A percentile compares a stretch with the other conserved stretches of the same genome.
Conservation (phyloP, 1,140 invertebrate genomes). For the Zaprionus capensis region DNA sequence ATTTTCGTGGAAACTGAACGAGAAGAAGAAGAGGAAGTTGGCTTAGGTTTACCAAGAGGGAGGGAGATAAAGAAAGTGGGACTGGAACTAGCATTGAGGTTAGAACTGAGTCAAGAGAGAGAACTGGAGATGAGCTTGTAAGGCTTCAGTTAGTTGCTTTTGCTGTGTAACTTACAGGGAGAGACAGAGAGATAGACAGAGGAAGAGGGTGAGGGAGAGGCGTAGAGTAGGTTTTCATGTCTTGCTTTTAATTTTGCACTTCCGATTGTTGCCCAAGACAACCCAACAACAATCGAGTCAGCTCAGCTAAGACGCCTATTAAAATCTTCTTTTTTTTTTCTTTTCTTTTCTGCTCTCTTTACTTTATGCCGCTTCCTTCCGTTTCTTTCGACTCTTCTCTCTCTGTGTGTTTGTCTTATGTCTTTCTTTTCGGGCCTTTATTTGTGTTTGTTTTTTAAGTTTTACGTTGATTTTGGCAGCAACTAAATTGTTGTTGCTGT, state of each 20-base stretch:
- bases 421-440: slow-evolving; percentile 2
- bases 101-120: slow-evolving; percentile 10
- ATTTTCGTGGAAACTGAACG: slow-evolving; percentile 15
- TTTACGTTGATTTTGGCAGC: slow-evolving; percentile 38
- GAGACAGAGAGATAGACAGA: not conserved
- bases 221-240: slow-evolving; percentile 17
- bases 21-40: slow-evolving; percentile 23
- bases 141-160: slow-evolving; percentile 28
- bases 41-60: slow-evolving; percentile 30
- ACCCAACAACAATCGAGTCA: slow-evolving; percentile 4
- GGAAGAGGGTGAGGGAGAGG: not conserved
- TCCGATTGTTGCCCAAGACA: slow-evolving; percentile 51
- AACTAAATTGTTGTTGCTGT: slow-evolving; percentile 7
- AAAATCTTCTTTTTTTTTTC: slow-evolving; percentile 14
- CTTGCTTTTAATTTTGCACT: slow-evolving; percentile 53
- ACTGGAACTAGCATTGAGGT: not conserved
- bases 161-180: not conserved
- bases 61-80: not conserved
- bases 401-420: slow-evolving; percentile 24
- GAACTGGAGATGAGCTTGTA: slow-evolving; percentile 39
- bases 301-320: slow-evolving; percentile 42
- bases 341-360: slow-evolving; percentile 29
- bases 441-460: slow-evolving; percentile 35
- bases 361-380: slow-evolving; percentile 28
- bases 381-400: not conserved